These are phyloP conservation scores for Drosophila jambulina DNA, from an alignment of 1,140 invertebrate genomes.

Conservation along the genomic window DNA sequence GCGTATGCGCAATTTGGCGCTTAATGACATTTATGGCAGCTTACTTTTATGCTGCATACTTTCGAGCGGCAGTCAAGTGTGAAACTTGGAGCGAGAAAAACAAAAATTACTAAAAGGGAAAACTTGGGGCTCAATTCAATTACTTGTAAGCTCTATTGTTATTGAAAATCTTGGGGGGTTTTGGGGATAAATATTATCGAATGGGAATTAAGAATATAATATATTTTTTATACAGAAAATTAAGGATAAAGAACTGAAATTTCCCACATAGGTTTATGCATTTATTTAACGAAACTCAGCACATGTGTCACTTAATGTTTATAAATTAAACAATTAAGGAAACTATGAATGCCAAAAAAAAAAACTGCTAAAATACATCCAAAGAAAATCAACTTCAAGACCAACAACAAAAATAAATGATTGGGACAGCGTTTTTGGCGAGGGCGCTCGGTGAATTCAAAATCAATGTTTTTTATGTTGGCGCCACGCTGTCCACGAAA, in stretches of 20 bases:
- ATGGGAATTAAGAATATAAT: not conserved
- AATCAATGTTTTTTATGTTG: conserved; percentile 79
- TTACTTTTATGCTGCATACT: conserved; percentile 38
- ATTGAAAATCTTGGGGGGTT: not conserved
- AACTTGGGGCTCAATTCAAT: conserved; percentile 1
- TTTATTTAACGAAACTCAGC: not conserved
- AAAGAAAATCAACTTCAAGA: not conserved
- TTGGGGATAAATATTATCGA: not conserved
- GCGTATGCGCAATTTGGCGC: conserved; percentile 44
- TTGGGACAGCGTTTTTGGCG: conserved; percentile 32
- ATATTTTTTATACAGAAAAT: not conserved
- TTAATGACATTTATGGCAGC: conserved; percentile 38
- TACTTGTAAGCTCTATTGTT: not conserved
- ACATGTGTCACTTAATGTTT: not conserved
- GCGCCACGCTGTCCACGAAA: conserved; percentile 75
- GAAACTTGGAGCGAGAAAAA: conserved; percentile 14
- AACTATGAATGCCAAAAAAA: not conserved
- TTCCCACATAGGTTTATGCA: too few species aligned
- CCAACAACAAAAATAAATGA: conserved; percentile 20
- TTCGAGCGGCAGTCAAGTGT: conserved; percentile 14
- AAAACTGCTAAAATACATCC: not conserved
- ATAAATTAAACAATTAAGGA: conserved; percentile 23
- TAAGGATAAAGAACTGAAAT: not conserved
- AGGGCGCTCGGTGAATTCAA: conserved; percentile 56
- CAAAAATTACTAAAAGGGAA: not conserved